Percentiles rank a stretch among this genome's conserved stretches.
phyloP scores from a whole-genome alignment of 2,797 vertebrate species.

The Sphenodon punctatus region DNA sequence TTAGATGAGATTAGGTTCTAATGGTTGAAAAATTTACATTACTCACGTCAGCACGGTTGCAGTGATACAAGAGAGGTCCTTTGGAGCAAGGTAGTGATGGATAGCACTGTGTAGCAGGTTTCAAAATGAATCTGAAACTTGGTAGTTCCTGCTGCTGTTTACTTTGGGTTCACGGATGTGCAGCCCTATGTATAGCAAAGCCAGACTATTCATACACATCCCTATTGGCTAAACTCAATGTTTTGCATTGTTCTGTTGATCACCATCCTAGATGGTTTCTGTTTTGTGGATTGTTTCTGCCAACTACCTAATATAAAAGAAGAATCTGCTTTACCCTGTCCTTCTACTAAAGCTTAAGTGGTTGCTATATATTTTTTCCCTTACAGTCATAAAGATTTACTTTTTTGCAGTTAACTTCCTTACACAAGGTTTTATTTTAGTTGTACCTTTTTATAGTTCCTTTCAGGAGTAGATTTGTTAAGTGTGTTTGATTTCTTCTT shows the following conservation, averaged over 20 bases:
- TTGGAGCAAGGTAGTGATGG: slow-evolving; percentile 2
- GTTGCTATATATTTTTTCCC: background rate
- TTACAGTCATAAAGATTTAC: slow-evolving; percentile 1
- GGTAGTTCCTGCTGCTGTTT: background rate
- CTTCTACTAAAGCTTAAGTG: background rate
- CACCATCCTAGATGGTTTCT: fast-evolving
- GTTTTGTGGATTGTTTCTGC: fast-evolving
- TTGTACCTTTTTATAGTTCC: slow-evolving; percentile 48
- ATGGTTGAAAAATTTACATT: slow-evolving; percentile 48
- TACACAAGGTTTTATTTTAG: slow-evolving; percentile 43
- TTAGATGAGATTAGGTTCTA: slow-evolving; percentile 50
- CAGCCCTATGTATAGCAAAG: too few species aligned
- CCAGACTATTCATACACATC: background rate
- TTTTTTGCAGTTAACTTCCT: background rate
- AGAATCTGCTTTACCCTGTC: background rate
- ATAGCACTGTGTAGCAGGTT: background rate
- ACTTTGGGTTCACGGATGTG: background rate
- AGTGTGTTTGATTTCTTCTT: background rate
- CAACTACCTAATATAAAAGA: background rate
- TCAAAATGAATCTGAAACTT: background rate
- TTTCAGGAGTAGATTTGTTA: slow-evolving; percentile 23
- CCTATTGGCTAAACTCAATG: fast-evolving
- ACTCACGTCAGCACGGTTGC: background rate
- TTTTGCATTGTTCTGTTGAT: background rate
- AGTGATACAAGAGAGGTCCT: background rate